Percentiles rank a stretch among this genome's conserved stretches.
Evolutionary conservation across 35 echinoderm and acorn worm species (phyloP).

Genomic region (Ophiothrix spiculata): DNA sequence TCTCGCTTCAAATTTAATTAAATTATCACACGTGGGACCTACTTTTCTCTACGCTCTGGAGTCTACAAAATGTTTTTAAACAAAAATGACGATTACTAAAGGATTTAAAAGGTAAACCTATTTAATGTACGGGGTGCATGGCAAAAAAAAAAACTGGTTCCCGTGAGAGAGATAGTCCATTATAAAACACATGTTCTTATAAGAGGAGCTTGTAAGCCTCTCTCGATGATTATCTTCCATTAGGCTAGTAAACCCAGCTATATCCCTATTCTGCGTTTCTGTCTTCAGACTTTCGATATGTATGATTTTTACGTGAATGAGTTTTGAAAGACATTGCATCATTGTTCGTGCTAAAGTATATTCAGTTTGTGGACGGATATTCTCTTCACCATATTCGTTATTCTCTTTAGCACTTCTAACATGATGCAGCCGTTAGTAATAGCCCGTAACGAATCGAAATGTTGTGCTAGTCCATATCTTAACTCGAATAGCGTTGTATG

Average conservation of each 20-base stretch:
- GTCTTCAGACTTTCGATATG: not conserved
- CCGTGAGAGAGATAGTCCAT: not conserved
- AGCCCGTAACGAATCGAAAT: conserved; percentile 3
- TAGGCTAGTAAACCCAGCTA: not conserved
- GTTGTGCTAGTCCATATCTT: not conserved
- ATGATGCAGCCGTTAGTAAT: not conserved
- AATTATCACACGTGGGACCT: not conserved
- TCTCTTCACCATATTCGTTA: not conserved
- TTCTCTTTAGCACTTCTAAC: not conserved
- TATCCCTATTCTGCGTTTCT: not conserved
- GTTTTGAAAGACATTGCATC: not conserved
- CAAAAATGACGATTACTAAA: not conserved
- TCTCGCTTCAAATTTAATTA: not conserved
- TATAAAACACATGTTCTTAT: conserved; percentile 3
- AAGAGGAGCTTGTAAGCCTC: not conserved
- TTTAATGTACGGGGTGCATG: not conserved
- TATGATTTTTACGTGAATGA: conserved; percentile 2
- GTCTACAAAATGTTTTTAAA: not conserved
- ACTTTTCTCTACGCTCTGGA: not conserved
- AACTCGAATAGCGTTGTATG: not conserved
- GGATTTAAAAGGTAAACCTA: not conserved
- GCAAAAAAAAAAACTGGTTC: not conserved
- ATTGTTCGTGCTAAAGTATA: not conserved
- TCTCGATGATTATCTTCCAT: not conserved
- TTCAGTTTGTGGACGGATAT: not conserved